phyloP scores from a whole-genome alignment of 2,113 vertebrate genomes.

The Bubalus kerabau region DNA sequence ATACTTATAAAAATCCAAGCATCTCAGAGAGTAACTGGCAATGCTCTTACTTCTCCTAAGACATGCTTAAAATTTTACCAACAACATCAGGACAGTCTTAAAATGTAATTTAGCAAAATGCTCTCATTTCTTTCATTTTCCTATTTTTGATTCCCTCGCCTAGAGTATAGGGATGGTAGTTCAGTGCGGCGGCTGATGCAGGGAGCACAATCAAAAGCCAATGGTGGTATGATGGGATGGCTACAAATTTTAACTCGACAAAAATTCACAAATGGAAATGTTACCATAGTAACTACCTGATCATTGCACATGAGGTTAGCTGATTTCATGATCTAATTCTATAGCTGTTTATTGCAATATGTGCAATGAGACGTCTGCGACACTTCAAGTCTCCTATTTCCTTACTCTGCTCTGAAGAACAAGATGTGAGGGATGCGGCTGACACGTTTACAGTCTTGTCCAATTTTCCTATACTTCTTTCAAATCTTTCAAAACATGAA shows the following conservation, averaged over 20 bases:
- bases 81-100: conserved; percentile 43
- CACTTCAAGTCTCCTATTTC: conserved; percentile 7
- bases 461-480: conserved; percentile 10
- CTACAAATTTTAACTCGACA: conserved; percentile 62
- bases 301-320: conserved; percentile 56
- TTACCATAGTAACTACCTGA: conserved; percentile 74
- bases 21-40: conserved; percentile 22
- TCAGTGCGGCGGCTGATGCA: conserved; percentile 58
- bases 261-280: conserved; percentile 68
- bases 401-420: not conserved
- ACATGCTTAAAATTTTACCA: conserved; percentile 56
- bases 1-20: conserved; percentile 43
- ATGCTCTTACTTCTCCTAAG: conserved; percentile 40
- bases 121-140: conserved; percentile 69
- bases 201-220: conserved; percentile 63
- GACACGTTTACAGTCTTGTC: not conserved
- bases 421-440: not conserved
- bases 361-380: conserved; percentile 30
- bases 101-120: conserved; percentile 53
- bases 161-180: conserved; percentile 59
- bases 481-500: conserved; percentile 42
- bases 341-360: conserved; percentile 48
- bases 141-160: conserved; percentile 14
- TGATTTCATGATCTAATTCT: conserved; percentile 59
- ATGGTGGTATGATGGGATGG: conserved; percentile 53